Percentiles rank a stretch among this genome's conserved stretches.
Evolutionary conservation across 2,113 vertebrate genomes (phyloP).

Genomic region (Porphyrio hochstetteri): DNA sequence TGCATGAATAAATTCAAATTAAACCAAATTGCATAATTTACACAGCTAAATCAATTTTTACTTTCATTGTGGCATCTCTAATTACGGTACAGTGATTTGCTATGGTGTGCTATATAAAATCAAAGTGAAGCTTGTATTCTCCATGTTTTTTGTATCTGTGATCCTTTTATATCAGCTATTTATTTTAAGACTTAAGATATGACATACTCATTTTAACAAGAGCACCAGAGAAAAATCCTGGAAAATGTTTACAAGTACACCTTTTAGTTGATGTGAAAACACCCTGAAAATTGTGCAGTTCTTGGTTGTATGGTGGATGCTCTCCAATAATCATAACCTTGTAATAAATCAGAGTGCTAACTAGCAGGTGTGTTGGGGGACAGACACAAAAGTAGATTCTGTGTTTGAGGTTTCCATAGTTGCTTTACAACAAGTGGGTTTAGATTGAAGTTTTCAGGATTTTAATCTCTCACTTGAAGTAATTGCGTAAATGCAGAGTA

Average conservation of each 20-base stretch:
- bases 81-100: background rate
- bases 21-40: background rate
- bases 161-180: background rate
- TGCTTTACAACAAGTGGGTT: background rate
- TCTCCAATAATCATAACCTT: background rate
- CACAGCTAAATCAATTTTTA: background rate
- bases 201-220: background rate
- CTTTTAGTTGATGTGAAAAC: background rate
- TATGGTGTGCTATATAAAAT: background rate
- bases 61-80: background rate
- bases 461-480: background rate
- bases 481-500: rapidly evolving
- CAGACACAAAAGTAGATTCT: background rate
- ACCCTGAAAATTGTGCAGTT: background rate
- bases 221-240: background rate
- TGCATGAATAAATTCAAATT: background rate
- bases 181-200: background rate
- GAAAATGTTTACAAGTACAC: background rate
- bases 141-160: background rate
- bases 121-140: background rate
- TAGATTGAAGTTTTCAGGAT: background rate
- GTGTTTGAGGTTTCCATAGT: background rate
- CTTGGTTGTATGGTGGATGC: background rate
- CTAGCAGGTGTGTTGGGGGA: background rate
- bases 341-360: background rate